Evolutionary conservation across 2,797 vertebrate species (phyloP), one percentile per base, ranked within the genome.

Genomic region (Epinephelus malabaricus): DNA sequence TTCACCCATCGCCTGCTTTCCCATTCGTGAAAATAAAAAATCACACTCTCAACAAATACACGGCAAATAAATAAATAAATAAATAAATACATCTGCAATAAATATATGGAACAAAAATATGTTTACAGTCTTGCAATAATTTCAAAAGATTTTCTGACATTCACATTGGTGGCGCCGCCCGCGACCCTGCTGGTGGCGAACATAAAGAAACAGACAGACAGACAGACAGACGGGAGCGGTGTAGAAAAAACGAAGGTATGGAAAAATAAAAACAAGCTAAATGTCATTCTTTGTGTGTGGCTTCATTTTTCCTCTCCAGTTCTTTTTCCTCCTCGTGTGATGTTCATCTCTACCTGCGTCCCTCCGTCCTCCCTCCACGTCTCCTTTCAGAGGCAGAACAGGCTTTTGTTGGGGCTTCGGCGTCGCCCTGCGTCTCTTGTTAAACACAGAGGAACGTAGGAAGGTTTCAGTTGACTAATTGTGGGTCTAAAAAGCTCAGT

Each of bases 61-160:
- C 30, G 34, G 23, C 47, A 69, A 71, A 83, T 70, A 80, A 79
- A 87, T 74, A 90, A 62, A 30, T 30, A 62, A 40, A 85, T 76
- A 59, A 47, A 91, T 86, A 89, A 75, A 86, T 69, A 82, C 50
- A 85, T 65, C 63, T 81, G 74, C 78, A 89, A 89, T 89, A 90
- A 92, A 92, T 79, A 82, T 78, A 77, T 67, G 61, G 45, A 88
- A 85, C 77, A 88, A 88, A 74, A 90, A 84, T 84, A 76, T 82
- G 72, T 81, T 64, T 58, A 74, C 69, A 74, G 47, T 76, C 73
- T 82, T 54, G 76, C 58, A 78, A 76, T 73, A 46, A 68, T 73
- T 73, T 69, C 49, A 55, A 85, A 83, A 81, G 78, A 3, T 9
- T 74, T 82, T 78, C 82, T 85, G 70, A 94, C 94, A 94, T 95